These are phyloP conservation scores for Pterobdella sp. DNA, from an alignment of 2,888 invertebrate species.

Conservation along the genomic window DNA sequence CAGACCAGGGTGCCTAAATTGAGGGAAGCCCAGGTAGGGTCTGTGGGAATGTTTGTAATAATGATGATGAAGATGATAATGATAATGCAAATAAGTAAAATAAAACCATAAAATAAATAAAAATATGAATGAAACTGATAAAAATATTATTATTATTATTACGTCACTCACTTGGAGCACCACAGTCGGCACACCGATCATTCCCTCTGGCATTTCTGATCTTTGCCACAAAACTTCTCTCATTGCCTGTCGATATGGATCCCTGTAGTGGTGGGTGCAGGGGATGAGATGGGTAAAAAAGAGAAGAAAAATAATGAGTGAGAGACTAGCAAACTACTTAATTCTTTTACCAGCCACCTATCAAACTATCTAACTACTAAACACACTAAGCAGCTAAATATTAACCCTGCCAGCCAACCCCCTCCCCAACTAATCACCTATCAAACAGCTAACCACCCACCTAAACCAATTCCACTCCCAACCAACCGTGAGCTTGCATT, in stretches of 20 bases:
- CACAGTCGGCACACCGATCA: constrained; percentile 36
- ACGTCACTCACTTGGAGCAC: constrained; percentile 30
- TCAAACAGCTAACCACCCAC: too few species aligned
- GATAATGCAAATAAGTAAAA: background rate
- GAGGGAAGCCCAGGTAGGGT: constrained; percentile 95
- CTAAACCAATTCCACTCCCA: background rate
- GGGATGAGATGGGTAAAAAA: too few species aligned
- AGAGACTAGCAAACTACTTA: too few species aligned
- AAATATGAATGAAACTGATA: background rate
- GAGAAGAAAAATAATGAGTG: too few species aligned
- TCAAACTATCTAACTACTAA: too few species aligned
- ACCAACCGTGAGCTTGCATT: constrained; percentile 49
- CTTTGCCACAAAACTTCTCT: constrained; percentile 30
- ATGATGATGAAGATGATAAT: background rate
- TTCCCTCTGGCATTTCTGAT: constrained; percentile 37
- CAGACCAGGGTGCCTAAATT: constrained; percentile 90
- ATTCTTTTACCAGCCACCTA: too few species aligned
- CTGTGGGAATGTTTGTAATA: constrained; percentile 49
- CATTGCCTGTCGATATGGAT: constrained; percentile 14
- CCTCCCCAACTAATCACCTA: too few species aligned
- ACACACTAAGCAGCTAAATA: too few species aligned
- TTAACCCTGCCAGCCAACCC: too few species aligned
- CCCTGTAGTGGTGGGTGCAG: constrained; percentile 12
- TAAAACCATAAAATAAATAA: background rate
- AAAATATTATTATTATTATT: background rate